Evolutionary conservation across 2,113 vertebrate genomes (phyloP).

Genomic region (Rostratula benghalensis): DNA sequence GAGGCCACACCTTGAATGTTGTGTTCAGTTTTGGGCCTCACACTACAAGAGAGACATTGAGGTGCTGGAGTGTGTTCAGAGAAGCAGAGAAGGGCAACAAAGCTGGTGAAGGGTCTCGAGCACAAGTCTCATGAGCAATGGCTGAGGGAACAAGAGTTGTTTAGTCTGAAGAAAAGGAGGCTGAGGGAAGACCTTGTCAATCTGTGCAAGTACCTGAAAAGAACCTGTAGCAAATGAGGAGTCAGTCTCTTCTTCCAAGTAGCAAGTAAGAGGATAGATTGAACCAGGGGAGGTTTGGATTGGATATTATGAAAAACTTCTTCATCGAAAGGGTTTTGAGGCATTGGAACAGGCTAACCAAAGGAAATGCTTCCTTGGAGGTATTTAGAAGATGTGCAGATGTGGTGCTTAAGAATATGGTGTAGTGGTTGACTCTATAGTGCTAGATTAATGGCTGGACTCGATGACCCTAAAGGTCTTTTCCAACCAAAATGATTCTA

Average conservation of each 20-base stretch:
- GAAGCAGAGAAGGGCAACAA: not conserved
- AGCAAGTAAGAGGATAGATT: not conserved
- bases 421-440: not conserved
- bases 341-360: not conserved
- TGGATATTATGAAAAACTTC: not conserved
- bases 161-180: not conserved
- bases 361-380: not conserved
- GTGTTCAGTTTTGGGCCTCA: not conserved
- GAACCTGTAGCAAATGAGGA: not conserved
- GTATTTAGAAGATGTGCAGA: not conserved
- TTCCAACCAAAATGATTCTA: not conserved
- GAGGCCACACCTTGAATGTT: not conserved
- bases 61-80: not conserved
- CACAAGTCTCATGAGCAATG: not conserved
- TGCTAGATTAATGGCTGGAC: not conserved
- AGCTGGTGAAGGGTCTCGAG: not conserved
- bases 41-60: not conserved
- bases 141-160: not conserved
- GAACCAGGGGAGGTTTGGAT: not conserved
- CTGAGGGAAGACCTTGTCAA: not conserved
- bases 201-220: not conserved
- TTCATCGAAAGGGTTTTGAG: not conserved
- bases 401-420: not conserved
- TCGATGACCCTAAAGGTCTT: not conserved
- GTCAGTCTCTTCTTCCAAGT: not conserved